Percentiles rank a stretch among this genome's conserved stretches.
These are phyloP conservation scores for Cepaea nemoralis DNA, from an alignment of 1,140 invertebrate species.

Conservation along the genomic window DNA sequence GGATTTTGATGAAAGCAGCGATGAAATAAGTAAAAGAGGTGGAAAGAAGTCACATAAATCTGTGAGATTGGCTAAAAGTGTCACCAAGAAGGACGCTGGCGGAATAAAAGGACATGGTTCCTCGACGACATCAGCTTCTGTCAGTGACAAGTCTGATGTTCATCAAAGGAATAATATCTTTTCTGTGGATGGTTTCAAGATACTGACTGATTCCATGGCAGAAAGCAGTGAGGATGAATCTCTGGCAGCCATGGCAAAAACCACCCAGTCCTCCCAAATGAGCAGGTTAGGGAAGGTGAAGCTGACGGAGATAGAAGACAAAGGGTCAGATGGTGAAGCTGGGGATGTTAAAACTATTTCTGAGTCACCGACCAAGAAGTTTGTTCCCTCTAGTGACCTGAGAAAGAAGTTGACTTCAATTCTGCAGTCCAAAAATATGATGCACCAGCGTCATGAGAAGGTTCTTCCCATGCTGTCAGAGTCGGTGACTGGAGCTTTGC, in stretches of 20 bases:
- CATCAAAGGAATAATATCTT: conserved; percentile 20
- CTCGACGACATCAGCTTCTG: neutral
- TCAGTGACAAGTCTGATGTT: neutral
- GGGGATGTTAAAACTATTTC: conserved; percentile 4
- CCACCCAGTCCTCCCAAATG: conserved; percentile 21
- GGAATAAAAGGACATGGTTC: neutral
- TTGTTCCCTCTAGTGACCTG: conserved; percentile 27
- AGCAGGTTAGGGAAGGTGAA: conserved; percentile 36
- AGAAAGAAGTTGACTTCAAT: conserved; percentile 24
- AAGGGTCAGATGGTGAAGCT: neutral
- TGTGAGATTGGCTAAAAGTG: neutral
- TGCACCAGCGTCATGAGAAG: conserved; percentile 18
- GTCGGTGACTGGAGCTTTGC: neutral
- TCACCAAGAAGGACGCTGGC: neutral
- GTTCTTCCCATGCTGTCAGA: neutral
- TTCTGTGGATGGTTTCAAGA: conserved; percentile 11
- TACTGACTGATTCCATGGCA: conserved; percentile 3
- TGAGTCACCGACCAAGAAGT: conserved; percentile 28
- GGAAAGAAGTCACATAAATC: neutral
- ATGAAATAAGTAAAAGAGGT: conserved; percentile 11
- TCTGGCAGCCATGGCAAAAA: neutral
- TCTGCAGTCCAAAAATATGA: conserved; percentile 37
- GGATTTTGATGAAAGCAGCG: conserved; percentile 24
- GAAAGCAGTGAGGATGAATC: conserved; percentile 31
- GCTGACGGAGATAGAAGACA: conserved; percentile 21